Percentiles rank a stretch among this genome's conserved stretches.
These are phyloP conservation scores for Pangasius larnaudii DNA, from an alignment of 2,797 vertebrate genomes.

Conservation along the genomic window DNA sequence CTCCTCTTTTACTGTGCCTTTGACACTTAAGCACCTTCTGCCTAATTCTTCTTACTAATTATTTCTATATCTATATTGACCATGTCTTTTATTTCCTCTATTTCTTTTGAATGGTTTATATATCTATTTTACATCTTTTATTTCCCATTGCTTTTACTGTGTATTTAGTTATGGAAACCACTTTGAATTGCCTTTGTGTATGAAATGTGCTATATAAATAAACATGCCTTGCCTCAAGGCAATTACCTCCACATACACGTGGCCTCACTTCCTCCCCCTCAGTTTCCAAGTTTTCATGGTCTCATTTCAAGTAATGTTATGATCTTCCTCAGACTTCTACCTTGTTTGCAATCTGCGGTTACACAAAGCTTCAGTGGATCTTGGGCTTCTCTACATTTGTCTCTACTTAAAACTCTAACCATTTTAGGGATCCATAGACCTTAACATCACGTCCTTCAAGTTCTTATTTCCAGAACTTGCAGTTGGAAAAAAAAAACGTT, in stretches of 20 bases:
- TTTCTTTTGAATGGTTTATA: not conserved
- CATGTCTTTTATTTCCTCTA: not conserved
- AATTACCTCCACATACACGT: not conserved
- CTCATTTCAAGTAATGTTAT: not conserved
- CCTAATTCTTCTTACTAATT: no score
- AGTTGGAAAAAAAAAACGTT: not conserved
- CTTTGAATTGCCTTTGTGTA: not conserved
- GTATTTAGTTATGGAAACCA: not conserved
- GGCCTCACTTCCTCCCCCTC: not conserved
- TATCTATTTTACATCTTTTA: not conserved
- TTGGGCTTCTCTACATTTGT: not conserved
- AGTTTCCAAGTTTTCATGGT: conserved; percentile 1
- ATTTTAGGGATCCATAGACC: not conserved
- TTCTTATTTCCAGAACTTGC: not conserved
- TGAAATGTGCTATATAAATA: not conserved
- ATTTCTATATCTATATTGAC: not conserved
- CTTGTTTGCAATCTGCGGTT: not conserved
- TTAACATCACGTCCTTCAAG: not conserved
- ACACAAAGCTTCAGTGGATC: not conserved
- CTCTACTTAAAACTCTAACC: not conserved
- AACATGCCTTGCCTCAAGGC: conserved; percentile 11
- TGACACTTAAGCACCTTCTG: not conserved
- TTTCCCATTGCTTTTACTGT: not conserved
- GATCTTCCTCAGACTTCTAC: not conserved
- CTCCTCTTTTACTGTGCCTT: not conserved